Evolutionary conservation across 2,113 vertebrate species (phyloP).

Genomic region (Myotis lucifugus): DNA sequence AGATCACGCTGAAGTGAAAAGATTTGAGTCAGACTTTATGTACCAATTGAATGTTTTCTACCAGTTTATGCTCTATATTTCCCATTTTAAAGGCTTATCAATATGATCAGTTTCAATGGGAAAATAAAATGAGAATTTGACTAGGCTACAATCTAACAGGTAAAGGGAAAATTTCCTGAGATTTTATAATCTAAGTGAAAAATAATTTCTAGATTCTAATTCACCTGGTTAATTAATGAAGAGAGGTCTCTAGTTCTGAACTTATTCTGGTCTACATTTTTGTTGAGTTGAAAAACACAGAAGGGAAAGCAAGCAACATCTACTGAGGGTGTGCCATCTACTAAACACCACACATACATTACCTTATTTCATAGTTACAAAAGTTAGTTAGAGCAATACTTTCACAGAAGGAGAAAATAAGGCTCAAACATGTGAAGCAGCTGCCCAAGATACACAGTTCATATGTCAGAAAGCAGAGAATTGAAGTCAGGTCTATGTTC

Average conservation of each 20-base stretch:
- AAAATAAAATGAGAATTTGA: not conserved
- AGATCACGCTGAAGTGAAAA: not conserved
- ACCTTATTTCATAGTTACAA: not conserved
- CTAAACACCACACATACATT: not conserved
- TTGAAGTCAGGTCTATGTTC: not conserved
- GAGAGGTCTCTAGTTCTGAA: not conserved
- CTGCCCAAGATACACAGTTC: not conserved
- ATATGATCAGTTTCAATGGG: not conserved
- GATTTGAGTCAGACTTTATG: not conserved
- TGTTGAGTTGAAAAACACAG: constrained; percentile 19
- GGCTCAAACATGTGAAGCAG: not conserved
- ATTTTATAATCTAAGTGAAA: not conserved
- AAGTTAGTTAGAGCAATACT: not conserved
- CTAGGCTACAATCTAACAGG: not conserved
- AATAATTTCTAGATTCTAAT: not conserved
- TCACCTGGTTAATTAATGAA: not conserved
- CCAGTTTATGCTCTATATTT: not conserved
- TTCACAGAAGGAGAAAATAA: not conserved
- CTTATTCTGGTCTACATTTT: not conserved
- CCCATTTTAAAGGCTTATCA: not conserved
- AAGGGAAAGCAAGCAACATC: not conserved
- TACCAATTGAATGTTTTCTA: not conserved
- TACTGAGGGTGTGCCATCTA: not conserved
- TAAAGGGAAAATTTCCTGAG: not conserved
- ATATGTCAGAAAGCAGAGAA: not conserved